phyloP scores from a whole-genome alignment of 2,797 vertebrate genomes.

The Sylvia borin region DNA sequence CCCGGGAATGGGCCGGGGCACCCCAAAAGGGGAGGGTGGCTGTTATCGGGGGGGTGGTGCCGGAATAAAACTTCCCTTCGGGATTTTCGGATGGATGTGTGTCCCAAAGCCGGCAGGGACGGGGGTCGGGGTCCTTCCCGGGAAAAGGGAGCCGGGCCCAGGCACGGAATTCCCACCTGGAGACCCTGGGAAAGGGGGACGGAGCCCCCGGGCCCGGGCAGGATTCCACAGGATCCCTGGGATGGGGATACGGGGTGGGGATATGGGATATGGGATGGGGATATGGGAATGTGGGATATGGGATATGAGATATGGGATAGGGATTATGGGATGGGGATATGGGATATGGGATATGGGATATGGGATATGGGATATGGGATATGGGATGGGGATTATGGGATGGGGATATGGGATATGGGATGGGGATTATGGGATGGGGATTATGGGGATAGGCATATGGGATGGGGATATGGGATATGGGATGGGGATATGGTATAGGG shows the following conservation, averaged over 20 bases:
- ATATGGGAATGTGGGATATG: too few species aligned
- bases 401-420: neutral
- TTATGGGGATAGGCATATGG: too few species aligned
- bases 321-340: too few species aligned
- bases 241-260: neutral
- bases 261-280: neutral
- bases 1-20: neutral
- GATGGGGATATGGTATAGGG: too few species aligned
- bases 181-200: neutral
- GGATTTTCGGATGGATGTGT: neutral
- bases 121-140: rapidly evolving
- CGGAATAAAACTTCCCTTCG: rapidly evolving
- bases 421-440: neutral
- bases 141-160: neutral
- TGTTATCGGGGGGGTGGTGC: too few species aligned
- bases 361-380: neutral
- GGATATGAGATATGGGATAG: too few species aligned
- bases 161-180: neutral
- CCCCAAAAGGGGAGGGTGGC: rapidly evolving
- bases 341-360: too few species aligned
- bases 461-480: neutral
- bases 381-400: too few species aligned
- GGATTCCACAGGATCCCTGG: too few species aligned
- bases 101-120: neutral
- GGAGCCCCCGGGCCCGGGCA: rapidly evolving